These are phyloP conservation scores for Melanostoma scalare DNA, from an alignment of 2,888 invertebrate genomes.

Conservation along the genomic window DNA sequence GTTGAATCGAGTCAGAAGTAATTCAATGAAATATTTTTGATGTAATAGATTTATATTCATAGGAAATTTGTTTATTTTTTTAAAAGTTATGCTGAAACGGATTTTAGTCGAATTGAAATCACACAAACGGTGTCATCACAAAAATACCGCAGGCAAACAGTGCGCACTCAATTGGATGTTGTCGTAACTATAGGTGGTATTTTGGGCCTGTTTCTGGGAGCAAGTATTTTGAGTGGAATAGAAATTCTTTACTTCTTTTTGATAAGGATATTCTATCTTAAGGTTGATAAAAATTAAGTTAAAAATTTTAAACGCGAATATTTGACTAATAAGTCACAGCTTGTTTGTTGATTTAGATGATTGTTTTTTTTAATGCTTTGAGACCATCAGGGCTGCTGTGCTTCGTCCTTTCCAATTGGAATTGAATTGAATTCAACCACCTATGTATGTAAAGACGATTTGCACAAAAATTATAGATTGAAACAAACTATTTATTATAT, in stretches of 20 bases:
- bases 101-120: slow-evolving; percentile 20
- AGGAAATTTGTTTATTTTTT: no score
- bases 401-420: no score
- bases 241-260: slow-evolving; percentile 85
- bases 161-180: slow-evolving; percentile 81
- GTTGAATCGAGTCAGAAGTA: slow-evolving; percentile 60
- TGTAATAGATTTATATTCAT: neutral
- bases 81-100: neutral
- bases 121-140: slow-evolving; percentile 74
- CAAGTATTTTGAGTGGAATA: slow-evolving; percentile 84
- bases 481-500: no score
- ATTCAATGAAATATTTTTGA: neutral
- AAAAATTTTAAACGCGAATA: neutral
- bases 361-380: no score
- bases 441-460: no score
- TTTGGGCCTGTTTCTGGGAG: slow-evolving; percentile 84
- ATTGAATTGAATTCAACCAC: no score
- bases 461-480: no score
- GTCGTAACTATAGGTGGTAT: slow-evolving; percentile 85
- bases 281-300: neutral
- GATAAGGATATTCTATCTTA: slow-evolving; percentile 75
- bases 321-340: no score
- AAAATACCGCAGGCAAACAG: slow-evolving; percentile 82
- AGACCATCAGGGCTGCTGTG: no score
- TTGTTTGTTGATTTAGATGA: no score